These are phyloP conservation scores for Epinotia nisella DNA, from an alignment of 2,888 invertebrate species.

Conservation along the genomic window DNA sequence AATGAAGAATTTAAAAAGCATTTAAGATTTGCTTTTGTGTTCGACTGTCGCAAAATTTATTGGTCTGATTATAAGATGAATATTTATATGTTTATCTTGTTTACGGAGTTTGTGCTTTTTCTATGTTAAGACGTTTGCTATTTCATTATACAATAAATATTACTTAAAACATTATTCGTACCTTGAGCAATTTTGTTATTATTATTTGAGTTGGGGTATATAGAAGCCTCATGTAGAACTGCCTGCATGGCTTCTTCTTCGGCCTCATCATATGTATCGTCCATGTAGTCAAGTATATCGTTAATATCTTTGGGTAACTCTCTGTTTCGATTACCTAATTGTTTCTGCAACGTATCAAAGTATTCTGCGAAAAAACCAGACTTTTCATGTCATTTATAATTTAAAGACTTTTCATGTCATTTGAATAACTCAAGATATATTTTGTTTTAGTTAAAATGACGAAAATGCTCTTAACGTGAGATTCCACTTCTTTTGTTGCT, in stretches of 20 bases:
- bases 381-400: not conserved
- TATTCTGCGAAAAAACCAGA: not conserved
- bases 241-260: constrained; percentile 21
- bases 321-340: not conserved
- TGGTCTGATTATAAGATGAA: no score
- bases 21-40: no score
- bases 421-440: no score
- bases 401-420: no score
- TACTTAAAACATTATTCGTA: not conserved
- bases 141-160: not conserved
- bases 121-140: no score
- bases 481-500: no score
- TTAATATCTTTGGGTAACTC: not conserved
- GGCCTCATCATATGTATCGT: not conserved
- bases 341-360: not conserved
- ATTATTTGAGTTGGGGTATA: not conserved
- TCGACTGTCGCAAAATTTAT: no score
- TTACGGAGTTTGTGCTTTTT: no score
- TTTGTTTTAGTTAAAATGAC: no score
- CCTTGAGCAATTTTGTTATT: constrained; percentile 14
- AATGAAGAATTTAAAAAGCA: no score
- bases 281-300: constrained; percentile 11
- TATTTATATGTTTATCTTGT: no score
- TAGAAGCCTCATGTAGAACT: not conserved
- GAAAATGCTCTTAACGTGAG: no score